Evolutionary conservation across 1,140 invertebrate species (phyloP), one percentile per base, ranked within the genome.

Genomic region (Sesamia nonagrioides): DNA sequence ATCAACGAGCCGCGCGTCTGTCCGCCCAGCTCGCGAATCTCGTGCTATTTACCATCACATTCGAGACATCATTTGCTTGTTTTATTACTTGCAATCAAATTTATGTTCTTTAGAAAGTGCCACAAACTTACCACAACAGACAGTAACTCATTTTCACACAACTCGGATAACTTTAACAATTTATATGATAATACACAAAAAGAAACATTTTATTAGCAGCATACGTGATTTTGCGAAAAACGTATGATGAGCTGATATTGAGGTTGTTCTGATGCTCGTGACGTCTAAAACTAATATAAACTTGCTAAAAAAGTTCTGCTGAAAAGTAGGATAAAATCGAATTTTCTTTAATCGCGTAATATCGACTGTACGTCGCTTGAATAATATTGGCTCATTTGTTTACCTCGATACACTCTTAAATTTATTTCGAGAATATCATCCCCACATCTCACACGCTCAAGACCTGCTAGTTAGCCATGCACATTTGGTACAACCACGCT

Each of bases 81-180:
- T 89, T 88, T 88, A 89, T 86, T 86, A 84, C 87, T 92, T 84
- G 91, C 92, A 93, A 93, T 92, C 93, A 93, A 92, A 85, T 80
- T 87, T 90, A 86, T 94, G 90, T 94, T 86, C 86, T 80, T 83
- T 63, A 74, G 60, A 50, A 72, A 74, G 18, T 48, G 68, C 81
- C 82, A 77, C 77, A 86, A 87, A 88, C 61, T 66, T 66, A 66
- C 9, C 21, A 35, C 42, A 33, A 50, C 18, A 50, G 6, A n/a
- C 66, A 69, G 66, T 69, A 50, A 50, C 11, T 48, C 66, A 69
- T 69, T 69, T n/a, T 6, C 13, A 69, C 27, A 33, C 42, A 50
- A 50, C 18, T 27, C 42, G 17, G 5, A 33, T 27, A 45, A 68
- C 63, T 68, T 68, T 68, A 27, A 33, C 42, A 21, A 50, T 68